Evolutionary conservation across 2,888 invertebrate species (phyloP).

Genomic region (Pocota personata): DNA sequence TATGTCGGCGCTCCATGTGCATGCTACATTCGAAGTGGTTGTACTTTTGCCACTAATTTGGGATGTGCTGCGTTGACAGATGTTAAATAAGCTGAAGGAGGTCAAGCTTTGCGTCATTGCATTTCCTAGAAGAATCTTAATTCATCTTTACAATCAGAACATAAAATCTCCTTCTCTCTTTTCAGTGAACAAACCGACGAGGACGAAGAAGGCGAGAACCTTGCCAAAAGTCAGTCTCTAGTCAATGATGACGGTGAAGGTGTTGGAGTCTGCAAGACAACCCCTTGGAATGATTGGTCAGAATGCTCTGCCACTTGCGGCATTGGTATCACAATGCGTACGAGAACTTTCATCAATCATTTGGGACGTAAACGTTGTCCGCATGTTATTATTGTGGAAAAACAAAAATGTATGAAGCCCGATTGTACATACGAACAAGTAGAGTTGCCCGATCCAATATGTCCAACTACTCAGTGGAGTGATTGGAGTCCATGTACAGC

Average conservation of each 20-base stretch:
- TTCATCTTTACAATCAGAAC: not conserved
- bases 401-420: slow-evolving; percentile 89
- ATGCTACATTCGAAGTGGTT: too few species aligned
- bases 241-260: slow-evolving; percentile 81
- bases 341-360: slow-evolving; percentile 89
- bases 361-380: slow-evolving; percentile 92
- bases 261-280: slow-evolving; percentile 81
- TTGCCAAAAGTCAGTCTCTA: slow-evolving; percentile 79
- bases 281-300: slow-evolving; percentile 83
- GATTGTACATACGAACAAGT: slow-evolving; percentile 84
- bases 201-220: slow-evolving; percentile 82
- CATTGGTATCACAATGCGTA: slow-evolving; percentile 89
- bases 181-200: slow-evolving; percentile 75
- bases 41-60: too few species aligned
- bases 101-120: too few species aligned
- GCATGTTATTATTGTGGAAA: slow-evolving; percentile 90
- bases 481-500: slow-evolving; percentile 96
- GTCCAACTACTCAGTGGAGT: slow-evolving; percentile 94
- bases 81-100: too few species aligned
- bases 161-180: not conserved
- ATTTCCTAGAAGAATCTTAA: too few species aligned
- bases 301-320: slow-evolving; percentile 95
- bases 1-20: too few species aligned
- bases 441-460: slow-evolving; percentile 84
- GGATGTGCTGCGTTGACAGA: too few species aligned